Evolutionary conservation across 2,113 vertebrate species (phyloP), one percentile per base, ranked within the genome.

Genomic region (Opisthocomus hoazin): DNA sequence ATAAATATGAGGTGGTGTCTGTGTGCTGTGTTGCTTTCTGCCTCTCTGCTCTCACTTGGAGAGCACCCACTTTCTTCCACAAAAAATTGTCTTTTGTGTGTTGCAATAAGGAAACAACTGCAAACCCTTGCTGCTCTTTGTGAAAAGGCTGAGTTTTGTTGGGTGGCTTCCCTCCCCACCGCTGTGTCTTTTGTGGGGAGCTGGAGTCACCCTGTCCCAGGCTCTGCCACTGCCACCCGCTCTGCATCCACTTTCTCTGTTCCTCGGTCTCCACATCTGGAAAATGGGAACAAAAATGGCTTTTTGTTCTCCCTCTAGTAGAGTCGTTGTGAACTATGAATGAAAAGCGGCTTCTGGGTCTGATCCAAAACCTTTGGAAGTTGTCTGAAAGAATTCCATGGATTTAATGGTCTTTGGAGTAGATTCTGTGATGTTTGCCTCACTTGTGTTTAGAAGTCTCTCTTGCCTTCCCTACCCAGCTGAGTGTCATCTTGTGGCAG

Each of bases 141-240:
- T n/a, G n/a, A 4, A 27, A 10, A 27, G 57, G 45, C 2, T 17
- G 61, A 19, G 26, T 7, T 57, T 30, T 39, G 24, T 29, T 36
- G 15, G 34, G 12, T 7, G 43, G 9, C 5, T 64, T 5, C 6
- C 12, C 10, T 58, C 51, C 9, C 0, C 0, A 0, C 29, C 15
- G 37, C 32, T 58, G 12, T 11, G 4, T 30, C 36, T 70, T 15
- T 7, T 15, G 32, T 11, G 85, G 84, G 57, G 16, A 65, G 37
- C 71, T 41, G 71, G 48, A 41, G 66, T 3, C 39, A 50, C 45
- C 30, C 48, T 0, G 2, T 53, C 50, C 58, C 20, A 0, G 37
- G 58, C 41, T 89, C 36, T 83, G 75, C 78, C 11, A 1, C 81
- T 11, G 14, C 2, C 19, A 36, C 63, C 73, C 48, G 77, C 48